Base-by-base conservation (phyloP, 1,140 invertebrate genomes). In the Manduca sexta region DNA sequence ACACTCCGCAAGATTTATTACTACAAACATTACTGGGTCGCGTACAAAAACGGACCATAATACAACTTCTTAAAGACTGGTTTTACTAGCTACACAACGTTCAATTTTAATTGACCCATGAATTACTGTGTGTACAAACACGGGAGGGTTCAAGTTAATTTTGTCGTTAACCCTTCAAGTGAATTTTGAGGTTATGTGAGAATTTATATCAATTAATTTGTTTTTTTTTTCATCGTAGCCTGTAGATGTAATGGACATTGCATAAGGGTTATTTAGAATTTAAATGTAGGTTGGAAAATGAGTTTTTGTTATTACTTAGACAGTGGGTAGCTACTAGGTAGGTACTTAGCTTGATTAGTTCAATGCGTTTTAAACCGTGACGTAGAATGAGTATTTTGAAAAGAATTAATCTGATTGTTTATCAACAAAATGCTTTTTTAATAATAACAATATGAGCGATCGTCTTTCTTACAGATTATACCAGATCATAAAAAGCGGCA, bases 1-100 rank as follows among this genome's bases (percentile, higher is more conserved):
- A 26, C 14, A 35, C n/a, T 10, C 41, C 41, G 26, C 21, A 21
- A 43, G 41, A 43, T 43, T 43, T 43, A 43, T 43, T 26, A 12
- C 41, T 43, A 13, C 13, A 10, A 29, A 12, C 16, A 30, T 30
- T 14, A 35, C n/a, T 13, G 8, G 12, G 10, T 12, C 6, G 7
- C 41, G 30, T 7, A 14, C 21, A 10, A 43, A 29, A 30, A 13
- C 15, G 2, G 7, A 29, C 41, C 14, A 30, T 43, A 30, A 29
- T 15, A 15, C 21, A 4, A 6, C 1, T 1, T 1, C 3, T 2
- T 43, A 18, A 10, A 29, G 41, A 12, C 13, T 5, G 13, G 3
- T 43, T 40, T 18, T 29, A 14, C 41, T 29, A 8, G 14, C 6
- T 8, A 13, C 6, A 13, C 14, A 43, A 30, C 12, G 41, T 14